A percentile compares a stretch with the other conserved stretches of the same genome.
These are phyloP conservation scores for Microvelia longipes DNA, from an alignment of 1,140 invertebrate genomes.

Conservation along the genomic window DNA sequence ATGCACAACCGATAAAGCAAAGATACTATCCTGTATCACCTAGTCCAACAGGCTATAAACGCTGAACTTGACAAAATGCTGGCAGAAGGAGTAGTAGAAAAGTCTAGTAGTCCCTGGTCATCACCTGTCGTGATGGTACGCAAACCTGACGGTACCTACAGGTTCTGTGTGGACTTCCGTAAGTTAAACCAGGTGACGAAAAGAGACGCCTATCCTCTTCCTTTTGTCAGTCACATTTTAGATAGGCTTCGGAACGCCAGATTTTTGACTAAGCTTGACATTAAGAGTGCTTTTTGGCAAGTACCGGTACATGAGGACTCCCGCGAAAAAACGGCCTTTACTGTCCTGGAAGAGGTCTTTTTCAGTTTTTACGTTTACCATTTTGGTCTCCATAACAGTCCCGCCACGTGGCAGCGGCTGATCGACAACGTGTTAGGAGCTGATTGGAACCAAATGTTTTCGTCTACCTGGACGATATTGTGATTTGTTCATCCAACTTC, in stretches of 20 bases:
- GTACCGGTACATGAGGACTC: no score
- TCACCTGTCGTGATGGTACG: no score
- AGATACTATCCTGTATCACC: background rate
- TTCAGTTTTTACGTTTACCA: slow-evolving; percentile 29
- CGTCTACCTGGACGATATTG: slow-evolving; percentile 27
- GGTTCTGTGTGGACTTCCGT: no score
- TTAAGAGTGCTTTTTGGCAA: no score
- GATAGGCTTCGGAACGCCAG: no score
- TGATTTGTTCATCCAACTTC: slow-evolving; percentile 19
- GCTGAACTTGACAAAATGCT: background rate
- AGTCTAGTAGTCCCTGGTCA: background rate
- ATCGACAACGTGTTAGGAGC: slow-evolving; percentile 27
- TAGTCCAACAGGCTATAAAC: background rate
- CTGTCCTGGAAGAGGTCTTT: slow-evolving; percentile 15
- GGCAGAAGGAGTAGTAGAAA: background rate
- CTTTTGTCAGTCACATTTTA: no score
- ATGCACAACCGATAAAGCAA: background rate
- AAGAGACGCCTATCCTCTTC: no score
- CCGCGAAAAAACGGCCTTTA: no score
- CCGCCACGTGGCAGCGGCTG: slow-evolving; percentile 15
- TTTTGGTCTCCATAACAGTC: slow-evolving; percentile 31
- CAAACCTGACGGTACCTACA: no score
- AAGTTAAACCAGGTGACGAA: no score
- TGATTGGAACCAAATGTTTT: slow-evolving; percentile 23
- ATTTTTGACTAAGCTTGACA: no score